Base-by-base conservation (phyloP, 2,888 invertebrate genomes). In the Drosophila kanekoi region DNA sequence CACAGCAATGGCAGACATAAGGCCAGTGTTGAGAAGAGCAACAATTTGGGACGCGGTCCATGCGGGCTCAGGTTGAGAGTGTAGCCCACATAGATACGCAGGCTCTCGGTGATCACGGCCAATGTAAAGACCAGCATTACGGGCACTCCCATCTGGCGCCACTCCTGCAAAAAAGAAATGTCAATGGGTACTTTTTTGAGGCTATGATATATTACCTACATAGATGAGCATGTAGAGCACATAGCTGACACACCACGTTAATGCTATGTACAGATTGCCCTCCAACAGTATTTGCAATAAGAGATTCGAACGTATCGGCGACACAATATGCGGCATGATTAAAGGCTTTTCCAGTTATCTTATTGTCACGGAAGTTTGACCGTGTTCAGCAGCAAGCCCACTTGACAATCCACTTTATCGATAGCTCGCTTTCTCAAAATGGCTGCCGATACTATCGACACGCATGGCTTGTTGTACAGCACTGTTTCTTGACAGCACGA, bases 281-380 rank as follows among this genome's bases (percentile, higher is more conserved):
- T 72, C 41, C 11, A 75, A 32, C 1, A 77, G 32, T 5, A 74
- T 44, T 18, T 74, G 74, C 14, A 69, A 43, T 13, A 33, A 8
- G 5, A 74, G 37, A 58, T 44, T 70, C 0, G 56, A 32, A 0
- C n/a, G 33, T 8, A 47, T 8, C 0, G 43, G 45, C 8, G 14
- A 28, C 14, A 72, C 57, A 23, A 74, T 73, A 2, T 64, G 33
- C 0, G 51, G 8, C 71, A 71, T 72, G 11, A 1, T 47, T 3
- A 1, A 8, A 1, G 14, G 1, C 9, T 32, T 35, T 10, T 32
- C 4, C 35, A 35, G 16, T 20, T 43, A 11, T 32, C 4, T 16
- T 16, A 9, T 0, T 16, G 6, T 8, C n/a, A n/a, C n/a, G n/a
- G n/a, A n/a, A n/a, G n/a, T n/a, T n/a, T 8, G 8, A 28, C 11